Base-by-base conservation (phyloP, 64 coral and sea anemone genomes). In the Actinia tenebrosa region DNA sequence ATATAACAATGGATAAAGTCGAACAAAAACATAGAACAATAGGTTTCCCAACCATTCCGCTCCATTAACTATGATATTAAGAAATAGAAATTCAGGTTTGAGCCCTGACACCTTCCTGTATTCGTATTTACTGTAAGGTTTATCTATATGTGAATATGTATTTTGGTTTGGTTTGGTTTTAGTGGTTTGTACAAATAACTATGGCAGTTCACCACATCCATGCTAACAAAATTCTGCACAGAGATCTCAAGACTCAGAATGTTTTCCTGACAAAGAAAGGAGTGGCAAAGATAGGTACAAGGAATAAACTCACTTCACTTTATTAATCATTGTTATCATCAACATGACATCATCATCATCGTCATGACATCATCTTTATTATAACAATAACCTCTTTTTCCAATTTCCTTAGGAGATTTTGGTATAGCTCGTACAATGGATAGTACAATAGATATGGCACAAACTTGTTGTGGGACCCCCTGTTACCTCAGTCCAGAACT, bases 141-240 rank as follows among this genome's bases (percentile, higher is more conserved):
- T 37, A 37, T 22, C 17, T 3, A 3, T 23, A 22, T 37, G 3
- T 66, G 22, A 20, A 66, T 22, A 66, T n/a, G 3, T 66, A 8
- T 66, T 66, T 22, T 22, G 30, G 30, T 75, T 75, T 37, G 20
- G 25, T 13, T 75, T 75, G n/a, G 10, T 75, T 84, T 19, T 52
- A 99, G 97, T 99, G 97, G 97, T 99, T 99, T 91, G 88, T 99
- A 42, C 97, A 99, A 83, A 82, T 99, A 30, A 85, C 91, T 15
- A 99, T 99, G 93, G 97, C 90, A 60, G 86, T 99, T n/a, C 90
- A 95, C 46, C 93, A 99, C 80, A 99, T 99, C 60, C 97, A 99
- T 80, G 89, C 87, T 15, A 93, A 95, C 46, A 99, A 88, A 88
- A 87, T 99, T 80, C 86, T 99, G 46, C 97, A 95, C 83, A 98